Evolutionary conservation across 2,888 invertebrate genomes (phyloP), one percentile per base, ranked within the genome.

Genomic region (Lepidocyrtinus sp.): DNA sequence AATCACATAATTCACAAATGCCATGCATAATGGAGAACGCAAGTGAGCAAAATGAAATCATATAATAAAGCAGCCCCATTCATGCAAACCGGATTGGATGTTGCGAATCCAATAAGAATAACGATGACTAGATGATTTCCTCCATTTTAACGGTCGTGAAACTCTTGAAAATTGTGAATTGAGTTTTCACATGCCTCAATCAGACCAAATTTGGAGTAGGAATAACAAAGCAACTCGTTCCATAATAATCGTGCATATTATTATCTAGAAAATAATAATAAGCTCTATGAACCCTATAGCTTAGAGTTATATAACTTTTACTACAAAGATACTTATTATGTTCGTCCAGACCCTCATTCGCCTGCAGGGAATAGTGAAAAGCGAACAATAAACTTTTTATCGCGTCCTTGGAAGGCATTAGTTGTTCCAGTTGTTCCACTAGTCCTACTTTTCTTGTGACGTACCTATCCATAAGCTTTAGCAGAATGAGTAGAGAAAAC

Each of bases 371-470:
- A 36, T 36, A 12, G 36, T 36, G 36, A 36, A 36, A 36, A n/a
- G 36, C 5, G 36, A 36, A 36, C 36, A 36, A 36, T 36, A 36
- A 36, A 36, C 36, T 36, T 36, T 36, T 36, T 36, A 36, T 36
- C 36, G 12, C 12, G 36, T 36, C 36, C 36, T 36, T 36, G 36
- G 36, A 36, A 36, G 12, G 36, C 36, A 36, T 36, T 36, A 36
- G 19, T 36, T 65, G 26, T 63, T 27, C 27, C 19, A 64, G n/a
- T 36, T 15, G 36, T 64, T 64, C 64, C 17, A 64, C 19, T 0
- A 26, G 17, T n/a, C 63, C 1, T 64, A 1, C 17, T 61, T 19
- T 61, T 22, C 2, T 22, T 45, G 21, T 19, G 5, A 67, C 67
- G 45, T 22, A 7, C 21, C 3, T 3, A 65, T 46, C 7, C 25